These are phyloP conservation scores for Copidosoma aretas DNA, from an alignment of 2,888 invertebrate genomes.

Conservation along the genomic window DNA sequence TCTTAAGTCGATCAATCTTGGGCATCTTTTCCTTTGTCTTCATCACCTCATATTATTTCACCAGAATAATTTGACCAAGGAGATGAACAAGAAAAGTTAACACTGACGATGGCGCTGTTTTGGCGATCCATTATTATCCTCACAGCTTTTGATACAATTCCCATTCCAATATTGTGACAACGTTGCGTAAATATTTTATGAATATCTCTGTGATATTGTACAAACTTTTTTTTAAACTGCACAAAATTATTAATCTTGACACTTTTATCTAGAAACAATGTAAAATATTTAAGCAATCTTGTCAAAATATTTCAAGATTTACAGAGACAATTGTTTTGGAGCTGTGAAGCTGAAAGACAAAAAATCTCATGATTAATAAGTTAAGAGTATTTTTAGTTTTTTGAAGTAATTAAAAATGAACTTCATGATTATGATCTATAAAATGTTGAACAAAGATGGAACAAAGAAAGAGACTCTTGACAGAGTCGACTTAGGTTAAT, in stretches of 20 bases:
- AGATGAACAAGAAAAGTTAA: too few species aligned
- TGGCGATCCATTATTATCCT: too few species aligned
- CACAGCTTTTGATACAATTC: too few species aligned
- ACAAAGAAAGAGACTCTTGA: too few species aligned
- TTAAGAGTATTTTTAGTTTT: background rate
- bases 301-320: slow-evolving; percentile 16
- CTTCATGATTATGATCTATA: background rate
- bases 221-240: background rate
- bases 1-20: slow-evolving; percentile 19
- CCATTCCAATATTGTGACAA: slow-evolving; percentile 14
- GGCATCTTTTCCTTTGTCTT: background rate
- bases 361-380: background rate
- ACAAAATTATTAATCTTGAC: slow-evolving; percentile 14
- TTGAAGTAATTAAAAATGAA: background rate
- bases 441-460: background rate
- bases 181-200: slow-evolving; percentile 19
- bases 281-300: slow-evolving; percentile 19
- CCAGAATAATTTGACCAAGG: too few species aligned
- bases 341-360: slow-evolving; percentile 16
- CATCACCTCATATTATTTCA: too few species aligned
- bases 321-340: background rate
- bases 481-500: slow-evolving; percentile 7
- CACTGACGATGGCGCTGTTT: too few species aligned
- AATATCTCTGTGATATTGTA: slow-evolving; percentile 34
- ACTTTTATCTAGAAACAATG: slow-evolving; percentile 10